phyloP scores from a whole-genome alignment of 2,113 vertebrate species.

The Cebus imitator region DNA sequence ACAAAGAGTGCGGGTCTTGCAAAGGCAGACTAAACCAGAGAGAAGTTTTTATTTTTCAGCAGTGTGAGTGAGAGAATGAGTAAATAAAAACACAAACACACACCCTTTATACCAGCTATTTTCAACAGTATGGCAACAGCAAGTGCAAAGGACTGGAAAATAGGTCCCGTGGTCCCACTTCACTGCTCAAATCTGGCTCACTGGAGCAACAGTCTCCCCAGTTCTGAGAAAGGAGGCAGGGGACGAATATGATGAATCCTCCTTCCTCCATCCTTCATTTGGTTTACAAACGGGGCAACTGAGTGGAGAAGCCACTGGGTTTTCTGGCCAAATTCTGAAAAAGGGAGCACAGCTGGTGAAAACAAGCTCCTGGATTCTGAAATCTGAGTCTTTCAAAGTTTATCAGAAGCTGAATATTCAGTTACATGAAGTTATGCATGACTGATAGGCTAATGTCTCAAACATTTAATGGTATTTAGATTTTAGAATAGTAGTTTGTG shows the following conservation, averaged over 20 bases:
- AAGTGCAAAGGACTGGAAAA: background rate
- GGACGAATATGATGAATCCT: background rate
- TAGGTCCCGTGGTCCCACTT: background rate
- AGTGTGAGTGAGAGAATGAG: background rate
- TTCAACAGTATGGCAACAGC: background rate
- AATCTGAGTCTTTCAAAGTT: background rate
- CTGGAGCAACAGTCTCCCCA: background rate
- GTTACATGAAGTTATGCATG: background rate
- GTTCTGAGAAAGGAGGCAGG: background rate
- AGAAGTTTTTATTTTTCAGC: background rate
- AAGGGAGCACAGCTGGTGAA: background rate
- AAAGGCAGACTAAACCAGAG: background rate
- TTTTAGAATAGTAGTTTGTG: background rate
- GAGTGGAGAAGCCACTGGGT: background rate
- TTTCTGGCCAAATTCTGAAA: background rate
- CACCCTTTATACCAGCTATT: background rate
- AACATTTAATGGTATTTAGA: background rate
- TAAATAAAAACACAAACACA: background rate
- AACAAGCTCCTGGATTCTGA: background rate
- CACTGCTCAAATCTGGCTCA: background rate
- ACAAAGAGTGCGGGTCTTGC: background rate
- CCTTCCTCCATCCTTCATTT: background rate
- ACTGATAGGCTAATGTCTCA: background rate
- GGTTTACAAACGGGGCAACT: background rate
- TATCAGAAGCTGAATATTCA: background rate